Evolutionary conservation across 2,113 vertebrate genomes (phyloP), one percentile per base, ranked within the genome.

Genomic region (Dipodomys ordii): DNA sequence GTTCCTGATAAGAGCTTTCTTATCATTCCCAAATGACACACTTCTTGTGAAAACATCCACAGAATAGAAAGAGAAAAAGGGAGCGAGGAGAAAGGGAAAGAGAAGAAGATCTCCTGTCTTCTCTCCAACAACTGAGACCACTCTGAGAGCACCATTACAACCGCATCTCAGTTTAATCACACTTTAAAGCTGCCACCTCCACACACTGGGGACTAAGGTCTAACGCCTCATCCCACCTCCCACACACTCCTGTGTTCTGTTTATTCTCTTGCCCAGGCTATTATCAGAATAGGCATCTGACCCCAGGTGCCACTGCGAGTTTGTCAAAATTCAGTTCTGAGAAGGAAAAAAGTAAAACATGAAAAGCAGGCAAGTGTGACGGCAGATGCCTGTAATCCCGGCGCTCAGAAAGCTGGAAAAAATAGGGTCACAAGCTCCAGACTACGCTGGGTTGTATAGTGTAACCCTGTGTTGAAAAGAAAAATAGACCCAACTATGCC

Each of bases 341-440:
- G 94, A 88, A 83, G 49, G 49, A 92, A 22, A 87, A 91, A 27
- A 22, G 62, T 8, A 68, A 92, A 81, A 35, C n/a, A 32, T 53
- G 2, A 28, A 28, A 82, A 57, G 53, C 49, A 7, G 44, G 18
- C 44, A 32, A 39, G 28, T 18, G 9, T 32, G 28, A 30, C 27
- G 20, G 44, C 22, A 18, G 28, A 65, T 8, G 12, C 39, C 62
- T 77, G 2, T 67, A 19, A 67, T 19, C 3, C 4, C 32, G 65
- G 30, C 15, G 19, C 72, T 44, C 3, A 6, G 13, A 3, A 87
- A 4, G 20, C 73, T 77, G 27, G 35, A 12, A 8, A 57, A 49
- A 35, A 22, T 13, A 65, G 8, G 22, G 18, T 27, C n/a, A n/a
- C 23, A 49, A 65, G 19, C 18, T 64, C 30, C 3, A 68, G 22